Percentiles rank a stretch among this genome's conserved stretches.
Conservation (phyloP, 2,113 vertebrate genomes). For the Pollachius pollachius region DNA sequence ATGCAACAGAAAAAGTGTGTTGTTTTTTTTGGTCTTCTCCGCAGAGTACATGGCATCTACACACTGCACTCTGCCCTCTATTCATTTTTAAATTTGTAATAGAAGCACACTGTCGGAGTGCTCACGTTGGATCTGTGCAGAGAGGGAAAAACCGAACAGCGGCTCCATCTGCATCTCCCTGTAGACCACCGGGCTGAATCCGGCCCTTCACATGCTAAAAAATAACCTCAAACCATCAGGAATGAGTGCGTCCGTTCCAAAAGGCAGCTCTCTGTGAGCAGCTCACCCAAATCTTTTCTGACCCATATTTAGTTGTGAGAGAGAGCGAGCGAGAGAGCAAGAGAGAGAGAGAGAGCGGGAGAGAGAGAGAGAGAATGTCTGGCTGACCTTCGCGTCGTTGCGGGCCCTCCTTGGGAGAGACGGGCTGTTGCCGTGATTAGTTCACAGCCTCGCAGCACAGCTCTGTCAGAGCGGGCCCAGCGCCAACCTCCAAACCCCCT, state of each 20-base stretch:
- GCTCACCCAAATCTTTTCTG: conserved; percentile 47
- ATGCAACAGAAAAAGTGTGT: conserved; percentile 34
- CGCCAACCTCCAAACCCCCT: conserved; percentile 33
- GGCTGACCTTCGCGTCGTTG: conserved; percentile 56
- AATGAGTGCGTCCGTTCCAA: conserved; percentile 27
- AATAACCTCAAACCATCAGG: too few species aligned
- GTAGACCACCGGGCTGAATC: conserved; percentile 19
- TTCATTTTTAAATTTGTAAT: conserved; percentile 67
- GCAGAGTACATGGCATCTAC: too few species aligned
- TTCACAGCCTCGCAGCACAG: conserved; percentile 58
- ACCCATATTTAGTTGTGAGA: conserved; percentile 58
- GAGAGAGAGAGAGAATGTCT: conserved; percentile 42
- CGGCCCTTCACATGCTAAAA: conserved; percentile 3
- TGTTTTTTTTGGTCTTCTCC: too few species aligned
- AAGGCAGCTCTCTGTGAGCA: conserved; percentile 47
- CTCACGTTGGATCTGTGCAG: conserved; percentile 33
- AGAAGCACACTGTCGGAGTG: conserved; percentile 41
- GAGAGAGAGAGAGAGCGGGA: too few species aligned
- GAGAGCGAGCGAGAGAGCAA: too few species aligned
- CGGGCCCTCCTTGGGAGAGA: conserved; percentile 54
- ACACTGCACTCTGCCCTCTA: conserved; percentile 45
- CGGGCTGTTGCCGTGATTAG: conserved; percentile 58
- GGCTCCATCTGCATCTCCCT: conserved; percentile 27
- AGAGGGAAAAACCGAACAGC: conserved; percentile 36
- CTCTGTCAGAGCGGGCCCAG: conserved; percentile 52